These are phyloP conservation scores for Microctenopoma steveboyesi DNA, from an alignment of 2,797 vertebrate genomes.

Conservation along the genomic window DNA sequence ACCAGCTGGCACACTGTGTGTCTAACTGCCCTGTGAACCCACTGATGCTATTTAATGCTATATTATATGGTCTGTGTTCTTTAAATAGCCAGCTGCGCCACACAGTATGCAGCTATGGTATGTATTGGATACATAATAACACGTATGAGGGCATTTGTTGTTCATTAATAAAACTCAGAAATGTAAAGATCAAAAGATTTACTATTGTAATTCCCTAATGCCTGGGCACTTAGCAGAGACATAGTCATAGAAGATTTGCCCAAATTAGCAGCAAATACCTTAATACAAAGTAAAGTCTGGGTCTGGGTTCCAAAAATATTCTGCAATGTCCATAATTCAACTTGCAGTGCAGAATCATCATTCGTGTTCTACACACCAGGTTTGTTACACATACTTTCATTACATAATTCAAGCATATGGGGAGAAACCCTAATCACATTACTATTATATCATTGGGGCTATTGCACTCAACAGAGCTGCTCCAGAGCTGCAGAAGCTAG, in stretches of 20 bases:
- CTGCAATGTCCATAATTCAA: no score
- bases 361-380: no score
- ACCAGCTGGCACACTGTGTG: constrained; percentile 42
- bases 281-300: background rate
- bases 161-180: no score
- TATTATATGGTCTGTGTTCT: constrained; percentile 36
- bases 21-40: constrained; percentile 41
- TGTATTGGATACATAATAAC: constrained; percentile 18
- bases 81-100: constrained; percentile 48
- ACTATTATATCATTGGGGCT: background rate
- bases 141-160: background rate
- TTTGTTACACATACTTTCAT: no score
- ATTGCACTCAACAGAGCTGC: background rate
- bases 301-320: background rate
- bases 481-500: background rate
- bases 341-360: no score
- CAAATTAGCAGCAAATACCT: background rate
- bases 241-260: background rate
- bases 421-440: background rate
- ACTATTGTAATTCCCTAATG: background rate
- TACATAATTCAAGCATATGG: no score
- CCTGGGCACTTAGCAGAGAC: background rate
- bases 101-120: background rate
- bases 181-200: background rate
- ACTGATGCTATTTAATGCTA: constrained; percentile 40